These are phyloP conservation scores for Enteromius trimaculatus DNA, from an alignment of 2,797 vertebrate species.

Conservation along the genomic window DNA sequence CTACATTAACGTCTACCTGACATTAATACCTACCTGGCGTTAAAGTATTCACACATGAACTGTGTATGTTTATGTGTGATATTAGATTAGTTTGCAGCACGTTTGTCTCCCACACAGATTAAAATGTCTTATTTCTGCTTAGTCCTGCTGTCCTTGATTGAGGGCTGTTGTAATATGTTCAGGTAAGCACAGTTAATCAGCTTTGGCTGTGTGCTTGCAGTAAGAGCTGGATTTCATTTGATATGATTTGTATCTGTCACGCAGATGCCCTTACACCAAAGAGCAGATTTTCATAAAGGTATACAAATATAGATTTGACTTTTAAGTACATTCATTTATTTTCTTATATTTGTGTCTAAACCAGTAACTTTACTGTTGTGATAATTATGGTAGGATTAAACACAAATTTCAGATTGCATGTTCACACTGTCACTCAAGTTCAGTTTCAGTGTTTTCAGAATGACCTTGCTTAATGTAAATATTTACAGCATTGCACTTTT, in stretches of 20 bases:
- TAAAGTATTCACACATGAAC: constrained; percentile 53
- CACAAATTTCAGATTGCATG: not conserved
- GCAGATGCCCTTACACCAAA: constrained; percentile 70
- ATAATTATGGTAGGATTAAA: not conserved
- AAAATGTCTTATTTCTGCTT: constrained; percentile 49
- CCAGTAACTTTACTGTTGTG: constrained; percentile 70
- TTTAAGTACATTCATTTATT: constrained; percentile 71
- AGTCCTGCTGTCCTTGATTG: constrained; percentile 48
- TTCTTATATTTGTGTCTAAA: constrained; percentile 59
- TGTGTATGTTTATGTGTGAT: constrained; percentile 42
- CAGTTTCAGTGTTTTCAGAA: not conserved
- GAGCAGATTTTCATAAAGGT: constrained; percentile 18
- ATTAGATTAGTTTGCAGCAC: constrained; percentile 13
- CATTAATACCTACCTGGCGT: constrained; percentile 53
- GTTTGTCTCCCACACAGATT: constrained; percentile 44
- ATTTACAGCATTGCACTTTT: not conserved
- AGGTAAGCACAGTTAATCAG: constrained; percentile 75
- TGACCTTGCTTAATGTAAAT: not conserved
- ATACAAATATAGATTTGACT: constrained; percentile 38
- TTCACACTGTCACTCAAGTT: not conserved
- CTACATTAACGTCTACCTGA: constrained; percentile 34
- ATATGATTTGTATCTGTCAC: constrained; percentile 75
- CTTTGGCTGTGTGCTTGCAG: constrained; percentile 66
- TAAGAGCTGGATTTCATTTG: constrained; percentile 72
- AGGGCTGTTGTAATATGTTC: constrained; percentile 60